Base-by-base conservation (phyloP, 2,888 invertebrate genomes). In the Tenodera sinensis region DNA sequence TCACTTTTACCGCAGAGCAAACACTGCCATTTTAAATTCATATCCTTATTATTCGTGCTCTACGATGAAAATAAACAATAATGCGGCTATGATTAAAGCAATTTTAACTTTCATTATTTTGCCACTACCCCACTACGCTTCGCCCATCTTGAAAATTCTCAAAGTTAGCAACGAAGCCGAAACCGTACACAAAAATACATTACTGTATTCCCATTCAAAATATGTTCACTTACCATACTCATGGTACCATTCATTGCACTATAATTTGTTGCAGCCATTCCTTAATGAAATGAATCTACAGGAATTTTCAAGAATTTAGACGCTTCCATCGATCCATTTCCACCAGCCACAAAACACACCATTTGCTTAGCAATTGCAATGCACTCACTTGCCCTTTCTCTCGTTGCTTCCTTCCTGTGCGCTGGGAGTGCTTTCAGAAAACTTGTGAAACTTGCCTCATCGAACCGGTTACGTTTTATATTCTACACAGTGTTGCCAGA, bases 231-330 rank as follows among this genome's bases (percentile, higher is more conserved):
- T 89, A 93, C 93, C 93, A 93, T 92, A 87, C 92, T 92, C 92
- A 93, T 92, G 90, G 92, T 92, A 90, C 93, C 93, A 91, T 93
- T 93, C 93, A 93, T 93, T 91, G 89, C 82, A 82, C 84, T 87
- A 85, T 84, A 90, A 88, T 88, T 85, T 83, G 87, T 85, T 54
- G 89, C 83, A 87, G 89, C 89, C 90, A 90, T 90, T 34, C 28
- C 84, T 25, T 27, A 89, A 81, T n/a, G 42, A 25, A 30, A 54
- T 42, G 54, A 84, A 87, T 84, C 83, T 20, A 83, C 47, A n/a
- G 28, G 28, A 84, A 83, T 34, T 28, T 88, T 88, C 88, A 83
- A 88, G 28, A 88, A 83, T 54, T 47, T 28, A 25, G 20, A 88
- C 83, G 83, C 83, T 83, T 88, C 84, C 84, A 88, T 34, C 88